A percentile compares a stretch with the other conserved stretches of the same genome.
These are phyloP conservation scores for Tetranychus piercei DNA, from an alignment of 2,888 invertebrate genomes.

Conservation along the genomic window DNA sequence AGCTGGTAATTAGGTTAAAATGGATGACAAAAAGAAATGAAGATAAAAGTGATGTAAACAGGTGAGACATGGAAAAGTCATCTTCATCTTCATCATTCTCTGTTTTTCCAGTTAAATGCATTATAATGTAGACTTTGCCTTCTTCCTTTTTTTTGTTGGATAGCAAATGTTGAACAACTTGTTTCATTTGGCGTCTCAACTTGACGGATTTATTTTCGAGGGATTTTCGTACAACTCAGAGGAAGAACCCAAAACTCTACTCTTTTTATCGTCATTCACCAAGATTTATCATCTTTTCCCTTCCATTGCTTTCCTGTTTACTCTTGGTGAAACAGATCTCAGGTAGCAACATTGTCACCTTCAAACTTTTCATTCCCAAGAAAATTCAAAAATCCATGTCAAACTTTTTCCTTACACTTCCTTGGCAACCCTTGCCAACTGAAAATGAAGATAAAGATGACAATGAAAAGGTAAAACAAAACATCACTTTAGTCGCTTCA, in stretches of 20 bases:
- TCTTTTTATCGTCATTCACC: neutral
- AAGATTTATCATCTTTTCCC: neutral
- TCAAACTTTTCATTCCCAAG: too few species aligned
- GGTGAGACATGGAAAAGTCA: neutral
- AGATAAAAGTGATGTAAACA: neutral
- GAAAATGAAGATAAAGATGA: too few species aligned
- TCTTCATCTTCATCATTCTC: neutral
- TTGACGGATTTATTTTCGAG: slow-evolving; percentile 1
- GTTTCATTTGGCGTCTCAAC: neutral
- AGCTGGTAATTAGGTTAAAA: neutral
- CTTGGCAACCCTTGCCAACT: too few species aligned
- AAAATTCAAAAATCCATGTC: too few species aligned
- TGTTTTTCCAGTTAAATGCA: neutral
- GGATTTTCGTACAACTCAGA: neutral
- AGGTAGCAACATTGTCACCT: neutral
- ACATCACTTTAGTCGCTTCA: too few species aligned
- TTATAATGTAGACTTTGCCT: neutral
- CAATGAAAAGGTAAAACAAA: too few species aligned
- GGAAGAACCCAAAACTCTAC: neutral
- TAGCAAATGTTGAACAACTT: neutral
- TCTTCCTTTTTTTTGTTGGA: neutral
- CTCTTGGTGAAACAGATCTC: neutral
- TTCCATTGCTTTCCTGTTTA: neutral
- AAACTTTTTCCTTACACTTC: too few species aligned
- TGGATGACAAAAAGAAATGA: neutral